Conservation (phyloP, 2,113 vertebrate species). For the Cryptomyrus ogoouensis region DNA sequence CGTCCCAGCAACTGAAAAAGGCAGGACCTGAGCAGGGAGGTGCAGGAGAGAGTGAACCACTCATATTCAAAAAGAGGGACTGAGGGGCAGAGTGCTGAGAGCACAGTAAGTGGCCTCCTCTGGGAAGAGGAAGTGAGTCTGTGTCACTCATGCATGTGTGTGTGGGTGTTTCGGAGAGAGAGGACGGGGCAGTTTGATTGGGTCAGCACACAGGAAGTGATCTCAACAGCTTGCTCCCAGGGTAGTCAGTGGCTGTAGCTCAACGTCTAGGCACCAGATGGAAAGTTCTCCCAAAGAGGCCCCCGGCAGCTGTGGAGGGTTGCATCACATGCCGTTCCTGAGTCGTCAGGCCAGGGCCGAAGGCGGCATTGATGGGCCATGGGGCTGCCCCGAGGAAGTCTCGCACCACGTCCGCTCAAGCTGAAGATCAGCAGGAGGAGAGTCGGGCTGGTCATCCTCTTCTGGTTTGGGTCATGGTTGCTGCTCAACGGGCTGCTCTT, state of each 20-base stretch:
- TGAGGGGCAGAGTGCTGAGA: not conserved
- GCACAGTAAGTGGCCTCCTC: not conserved
- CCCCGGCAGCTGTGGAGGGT: not conserved
- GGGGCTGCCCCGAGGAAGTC: slow-evolving; percentile 27
- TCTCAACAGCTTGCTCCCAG: not conserved
- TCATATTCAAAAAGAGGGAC: not conserved
- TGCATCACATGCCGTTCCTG: not conserved
- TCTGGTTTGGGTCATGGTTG: slow-evolving; percentile 76
- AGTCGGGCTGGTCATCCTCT: slow-evolving; percentile 62
- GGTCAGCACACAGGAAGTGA: not conserved
- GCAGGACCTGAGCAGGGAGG: not conserved
- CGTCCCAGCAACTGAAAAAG: not conserved
- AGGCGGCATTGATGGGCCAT: not conserved
- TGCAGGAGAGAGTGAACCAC: not conserved
- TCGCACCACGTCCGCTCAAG: slow-evolving; percentile 53
- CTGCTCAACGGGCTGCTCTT: slow-evolving; percentile 72
- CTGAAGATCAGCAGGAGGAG: slow-evolving; percentile 58
- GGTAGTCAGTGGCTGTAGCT: not conserved
- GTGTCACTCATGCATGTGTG: not conserved
- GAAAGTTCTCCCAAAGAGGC: not conserved
- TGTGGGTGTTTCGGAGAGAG: not conserved
- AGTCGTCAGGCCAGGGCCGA: not conserved
- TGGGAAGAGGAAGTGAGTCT: not conserved
- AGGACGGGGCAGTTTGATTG: not conserved
- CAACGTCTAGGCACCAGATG: not conserved